Percentiles rank a stretch among this genome's conserved stretches.
phyloP scores from a whole-genome alignment of 2,888 invertebrate genomes.

The Drosophila lacicola region DNA sequence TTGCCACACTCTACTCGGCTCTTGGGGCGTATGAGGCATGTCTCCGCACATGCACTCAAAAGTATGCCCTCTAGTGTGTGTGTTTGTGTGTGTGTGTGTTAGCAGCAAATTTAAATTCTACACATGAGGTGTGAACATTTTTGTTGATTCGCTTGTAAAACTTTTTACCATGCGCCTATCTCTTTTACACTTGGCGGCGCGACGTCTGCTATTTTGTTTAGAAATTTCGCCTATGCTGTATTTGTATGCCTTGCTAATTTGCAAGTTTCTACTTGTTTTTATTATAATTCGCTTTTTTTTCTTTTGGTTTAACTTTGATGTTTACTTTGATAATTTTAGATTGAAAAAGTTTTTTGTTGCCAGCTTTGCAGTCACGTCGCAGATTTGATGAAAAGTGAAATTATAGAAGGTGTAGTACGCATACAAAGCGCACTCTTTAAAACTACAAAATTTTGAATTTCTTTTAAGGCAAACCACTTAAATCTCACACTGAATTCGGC shows the following conservation, averaged over 20 bases:
- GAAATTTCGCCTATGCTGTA: slow-evolving; percentile 13
- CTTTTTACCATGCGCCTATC: slow-evolving; percentile 37
- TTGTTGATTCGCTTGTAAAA: slow-evolving; percentile 47
- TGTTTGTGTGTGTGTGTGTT: slow-evolving; percentile 7
- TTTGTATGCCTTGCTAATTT: slow-evolving; percentile 60
- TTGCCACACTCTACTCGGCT: slow-evolving; percentile 25
- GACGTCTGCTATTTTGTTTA: slow-evolving; percentile 35
- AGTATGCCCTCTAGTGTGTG: slow-evolving; percentile 1
- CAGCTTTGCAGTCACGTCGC: slow-evolving; percentile 46
- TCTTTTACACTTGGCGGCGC: not conserved
- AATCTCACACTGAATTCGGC: slow-evolving; percentile 5
- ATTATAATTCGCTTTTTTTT: not conserved
- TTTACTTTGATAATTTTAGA: slow-evolving; percentile 77
- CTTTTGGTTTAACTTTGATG: slow-evolving; percentile 64
- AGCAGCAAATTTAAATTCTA: slow-evolving; percentile 70
- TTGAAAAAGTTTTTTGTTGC: slow-evolving; percentile 66
- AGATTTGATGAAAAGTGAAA: slow-evolving; percentile 49
- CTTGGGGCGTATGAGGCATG: slow-evolving; percentile 47
- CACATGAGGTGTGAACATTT: slow-evolving; percentile 73
- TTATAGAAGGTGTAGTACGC: slow-evolving; percentile 6
- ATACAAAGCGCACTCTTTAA: slow-evolving; percentile 17
- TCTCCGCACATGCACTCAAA: slow-evolving; percentile 11
- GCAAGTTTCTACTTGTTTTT: slow-evolving; percentile 25
- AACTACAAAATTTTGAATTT: slow-evolving; percentile 5
- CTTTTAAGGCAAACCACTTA: not conserved